Percentiles rank a stretch among this genome's conserved stretches.
phyloP scores from a whole-genome alignment of 2,797 vertebrate species.

The Neosilurus mollespiculum region DNA sequence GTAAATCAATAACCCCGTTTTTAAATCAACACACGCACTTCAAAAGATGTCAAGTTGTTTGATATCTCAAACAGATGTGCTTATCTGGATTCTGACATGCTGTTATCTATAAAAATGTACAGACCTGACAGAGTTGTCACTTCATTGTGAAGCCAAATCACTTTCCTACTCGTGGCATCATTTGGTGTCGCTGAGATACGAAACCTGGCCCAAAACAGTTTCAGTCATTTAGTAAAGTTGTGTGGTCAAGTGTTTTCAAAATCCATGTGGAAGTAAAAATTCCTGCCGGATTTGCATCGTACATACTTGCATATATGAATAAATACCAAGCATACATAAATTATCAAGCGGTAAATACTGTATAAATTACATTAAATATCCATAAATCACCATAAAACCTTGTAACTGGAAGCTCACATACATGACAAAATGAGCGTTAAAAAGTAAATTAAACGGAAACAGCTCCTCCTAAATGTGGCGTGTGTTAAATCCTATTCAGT shows the following conservation, averaged over 20 bases:
- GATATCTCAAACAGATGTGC: not conserved
- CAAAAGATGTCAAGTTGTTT: not conserved
- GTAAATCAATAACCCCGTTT: not conserved
- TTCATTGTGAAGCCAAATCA: not conserved
- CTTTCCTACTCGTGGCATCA: not conserved
- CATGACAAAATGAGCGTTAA: not conserved
- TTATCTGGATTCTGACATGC: not conserved
- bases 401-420: not conserved
- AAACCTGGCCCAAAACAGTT: not conserved
- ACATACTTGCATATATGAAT: not conserved
- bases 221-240: not conserved
- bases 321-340: not conserved
- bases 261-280: not conserved
- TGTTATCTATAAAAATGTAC: not conserved
- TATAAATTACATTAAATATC: not conserved
- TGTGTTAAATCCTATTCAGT: not conserved
- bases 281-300: not conserved
- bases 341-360: not conserved
- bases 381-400: not conserved
- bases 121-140: not conserved
- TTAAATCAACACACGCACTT: conserved; percentile 2
- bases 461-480: not conserved
- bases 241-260: not conserved
- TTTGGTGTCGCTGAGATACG: not conserved
- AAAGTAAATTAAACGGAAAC: not conserved